Evolutionary conservation across 2,113 vertebrate species (phyloP).

Genomic region (Bagarius yarrelli): DNA sequence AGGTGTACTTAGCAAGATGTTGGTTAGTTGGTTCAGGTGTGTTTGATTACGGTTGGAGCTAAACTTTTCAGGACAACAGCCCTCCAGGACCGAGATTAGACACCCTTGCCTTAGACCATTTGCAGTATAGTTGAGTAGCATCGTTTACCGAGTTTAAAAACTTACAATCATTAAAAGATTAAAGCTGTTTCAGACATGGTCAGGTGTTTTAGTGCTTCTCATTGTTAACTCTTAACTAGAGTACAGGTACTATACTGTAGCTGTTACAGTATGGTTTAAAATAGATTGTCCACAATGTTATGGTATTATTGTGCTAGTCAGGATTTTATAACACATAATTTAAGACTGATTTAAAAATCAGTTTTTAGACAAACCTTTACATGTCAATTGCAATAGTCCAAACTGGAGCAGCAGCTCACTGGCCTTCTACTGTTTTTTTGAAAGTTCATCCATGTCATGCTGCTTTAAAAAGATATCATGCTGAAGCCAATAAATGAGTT

Average conservation of each 20-base stretch:
- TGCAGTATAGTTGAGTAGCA: background rate
- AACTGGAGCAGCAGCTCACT: background rate
- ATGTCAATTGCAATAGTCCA: background rate
- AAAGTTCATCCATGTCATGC: constrained; percentile 16
- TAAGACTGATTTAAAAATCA: background rate
- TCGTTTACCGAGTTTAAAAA: background rate
- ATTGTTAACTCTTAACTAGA: constrained; percentile 2
- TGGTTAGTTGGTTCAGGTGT: no score
- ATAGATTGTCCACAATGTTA: background rate
- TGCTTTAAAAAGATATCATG: constrained; percentile 18
- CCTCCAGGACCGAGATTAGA: no score
- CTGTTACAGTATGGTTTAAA: no score
- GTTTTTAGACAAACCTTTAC: background rate
- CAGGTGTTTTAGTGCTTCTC: constrained; percentile 1
- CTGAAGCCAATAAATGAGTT: constrained; percentile 16
- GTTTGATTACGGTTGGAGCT: no score
- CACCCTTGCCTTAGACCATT: background rate
- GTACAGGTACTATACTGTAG: constrained; percentile 7
- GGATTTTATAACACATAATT: background rate
- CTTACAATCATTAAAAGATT: background rate
- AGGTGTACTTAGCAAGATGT: no score
- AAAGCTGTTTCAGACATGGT: background rate
- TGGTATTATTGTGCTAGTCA: background rate
- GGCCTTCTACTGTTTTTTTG: constrained; percentile 18
- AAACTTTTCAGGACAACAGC: no score